phyloP scores from a whole-genome alignment of 2,888 invertebrate species.

The Microctonus aethiopoides region DNA sequence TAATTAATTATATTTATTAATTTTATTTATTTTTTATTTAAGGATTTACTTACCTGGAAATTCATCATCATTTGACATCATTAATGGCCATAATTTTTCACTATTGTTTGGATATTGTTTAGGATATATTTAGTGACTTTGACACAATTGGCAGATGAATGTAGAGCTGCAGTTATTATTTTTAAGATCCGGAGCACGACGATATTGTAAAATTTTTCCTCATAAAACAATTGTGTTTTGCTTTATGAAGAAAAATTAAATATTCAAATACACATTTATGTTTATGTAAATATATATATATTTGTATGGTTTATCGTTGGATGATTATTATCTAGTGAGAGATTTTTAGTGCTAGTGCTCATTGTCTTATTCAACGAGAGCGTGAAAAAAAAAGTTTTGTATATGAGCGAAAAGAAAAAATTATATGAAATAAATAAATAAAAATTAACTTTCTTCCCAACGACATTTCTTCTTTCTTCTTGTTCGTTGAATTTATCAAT shows the following conservation, averaged over 20 bases:
- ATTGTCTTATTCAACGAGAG: constrained; percentile 25
- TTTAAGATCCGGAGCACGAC: neutral
- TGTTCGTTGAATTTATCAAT: too few species aligned
- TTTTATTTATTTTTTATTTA: too few species aligned
- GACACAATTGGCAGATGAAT: neutral
- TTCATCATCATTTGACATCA: neutral
- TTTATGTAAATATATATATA: neutral
- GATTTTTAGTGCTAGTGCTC: neutral
- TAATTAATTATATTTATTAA: too few species aligned
- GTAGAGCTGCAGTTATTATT: neutral
- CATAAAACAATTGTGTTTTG: neutral
- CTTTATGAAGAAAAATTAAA: neutral
- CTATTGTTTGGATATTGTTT: neutral
- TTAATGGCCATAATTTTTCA: too few species aligned
- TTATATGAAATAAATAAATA: neutral
- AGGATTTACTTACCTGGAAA: too few species aligned
- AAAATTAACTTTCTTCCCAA: neutral
- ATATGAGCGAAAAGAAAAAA: neutral
- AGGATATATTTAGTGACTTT: neutral
- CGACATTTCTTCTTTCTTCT: constrained; percentile 8
- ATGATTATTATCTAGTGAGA: neutral
- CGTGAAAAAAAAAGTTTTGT: constrained; percentile 13
- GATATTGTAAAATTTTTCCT: neutral
- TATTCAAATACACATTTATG: neutral
- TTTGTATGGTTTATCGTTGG: neutral